Evolutionary conservation across 2,113 vertebrate genomes (phyloP).

Genomic region (Cyphomyrus discorhynchus): DNA sequence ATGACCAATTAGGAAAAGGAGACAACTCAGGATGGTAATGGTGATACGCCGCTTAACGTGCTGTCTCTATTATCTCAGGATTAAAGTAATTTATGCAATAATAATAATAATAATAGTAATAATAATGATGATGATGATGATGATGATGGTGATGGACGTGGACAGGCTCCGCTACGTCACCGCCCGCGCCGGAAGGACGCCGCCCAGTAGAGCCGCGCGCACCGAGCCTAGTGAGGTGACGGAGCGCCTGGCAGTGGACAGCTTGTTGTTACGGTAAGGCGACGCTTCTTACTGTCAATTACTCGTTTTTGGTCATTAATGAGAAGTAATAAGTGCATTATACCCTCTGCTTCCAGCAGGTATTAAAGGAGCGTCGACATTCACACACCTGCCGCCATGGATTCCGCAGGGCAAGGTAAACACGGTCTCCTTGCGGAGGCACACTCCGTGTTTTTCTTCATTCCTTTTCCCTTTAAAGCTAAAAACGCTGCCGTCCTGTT

Average conservation of each 20-base stretch:
- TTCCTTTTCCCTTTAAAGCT: neutral
- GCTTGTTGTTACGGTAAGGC: neutral
- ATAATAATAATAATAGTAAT: neutral
- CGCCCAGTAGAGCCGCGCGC: neutral
- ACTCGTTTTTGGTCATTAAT: neutral
- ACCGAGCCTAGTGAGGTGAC: neutral
- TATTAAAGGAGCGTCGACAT: neutral
- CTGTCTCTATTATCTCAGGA: too few species aligned
- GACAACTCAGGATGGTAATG: neutral
- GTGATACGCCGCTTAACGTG: neutral
- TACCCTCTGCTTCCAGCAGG: neutral
- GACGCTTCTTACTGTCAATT: neutral
- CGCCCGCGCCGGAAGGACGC: neutral
- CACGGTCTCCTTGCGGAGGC: neutral
- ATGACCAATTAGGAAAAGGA: too few species aligned
- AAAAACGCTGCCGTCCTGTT: neutral
- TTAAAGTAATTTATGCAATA: neutral
- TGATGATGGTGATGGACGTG: neutral
- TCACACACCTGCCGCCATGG: slow-evolving; percentile 20
- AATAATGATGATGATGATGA: neutral
- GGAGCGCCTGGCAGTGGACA: neutral
- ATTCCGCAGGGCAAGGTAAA: slow-evolving; percentile 31
- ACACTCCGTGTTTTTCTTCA: neutral
- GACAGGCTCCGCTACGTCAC: neutral
- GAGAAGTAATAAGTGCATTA: neutral